Base-by-base conservation (phyloP, 2,113 vertebrate species). In the Paralichthys olivaceus region DNA sequence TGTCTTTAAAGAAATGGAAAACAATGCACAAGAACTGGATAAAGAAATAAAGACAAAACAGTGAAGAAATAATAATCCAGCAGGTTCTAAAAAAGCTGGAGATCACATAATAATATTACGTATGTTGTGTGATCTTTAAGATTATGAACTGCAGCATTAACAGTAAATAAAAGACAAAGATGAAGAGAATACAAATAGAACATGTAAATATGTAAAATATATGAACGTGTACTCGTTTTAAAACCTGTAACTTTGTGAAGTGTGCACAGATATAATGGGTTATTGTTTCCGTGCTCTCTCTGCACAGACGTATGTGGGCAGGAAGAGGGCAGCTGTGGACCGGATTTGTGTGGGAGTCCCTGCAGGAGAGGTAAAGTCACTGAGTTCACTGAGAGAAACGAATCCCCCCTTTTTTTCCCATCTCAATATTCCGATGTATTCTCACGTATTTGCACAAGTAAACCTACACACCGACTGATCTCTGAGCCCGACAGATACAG, bases 311-410 rank as follows among this genome's bases (percentile, higher is more conserved):
- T 99, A 99, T 76, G 89, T 92, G 66, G 94, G 96, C 75, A 95
- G 77, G 77, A 91, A 79, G 68, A 95, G 92, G 69, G 95, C 96
- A 43, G 96, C 97, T 6, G 97, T 98, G 93, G 95, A 98, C 92
- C 94, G 94, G 88, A 95, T 99, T 69, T 99, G 97, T 89, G 84
- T 99, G 28, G 96, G 97, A n/a, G 92, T 99, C 75, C 95, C 94
- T 71, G 95, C 97, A 0, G 97, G 98, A 93, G 97, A 99, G 96
- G 97, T 99, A 89, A 40, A 76, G 79, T 79, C 73, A 72, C 62
- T 8, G 59, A 67, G 56, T 78, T 72, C 72, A 61, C 37, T 28
- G 1, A 43, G 13, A 74, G 70, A 64, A 37, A 15, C 15, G 22
- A 14, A 57, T 6, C 2, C 22, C 14, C 43, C 55, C 25, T 59